phyloP scores from a whole-genome alignment of 2,888 invertebrate species.

The Tetranychus piercei region DNA sequence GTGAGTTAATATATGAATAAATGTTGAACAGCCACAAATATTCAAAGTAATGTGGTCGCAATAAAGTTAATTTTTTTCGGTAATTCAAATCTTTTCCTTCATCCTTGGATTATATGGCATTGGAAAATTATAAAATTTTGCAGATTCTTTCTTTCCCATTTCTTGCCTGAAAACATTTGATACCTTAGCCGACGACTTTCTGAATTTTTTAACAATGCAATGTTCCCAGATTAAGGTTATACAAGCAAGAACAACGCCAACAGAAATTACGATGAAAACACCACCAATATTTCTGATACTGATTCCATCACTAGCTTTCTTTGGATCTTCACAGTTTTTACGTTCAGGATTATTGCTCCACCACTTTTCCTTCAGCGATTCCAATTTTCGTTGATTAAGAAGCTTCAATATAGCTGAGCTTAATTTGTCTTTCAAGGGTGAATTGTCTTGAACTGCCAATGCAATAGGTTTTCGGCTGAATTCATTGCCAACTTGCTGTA shows the following conservation, averaged over 20 bases:
- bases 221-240: constrained; percentile 7
- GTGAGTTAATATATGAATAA: no score
- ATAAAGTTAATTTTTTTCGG: neutral
- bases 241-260: constrained; percentile 46
- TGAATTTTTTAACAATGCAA: neutral
- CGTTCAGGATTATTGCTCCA: constrained; percentile 33
- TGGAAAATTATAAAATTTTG: neutral
- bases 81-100: neutral
- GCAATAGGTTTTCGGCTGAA: constrained; percentile 94
- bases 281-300: constrained; percentile 95
- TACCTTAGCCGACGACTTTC: neutral
- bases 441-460: constrained; percentile 87
- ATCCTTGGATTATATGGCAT: neutral
- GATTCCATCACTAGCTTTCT: constrained; percentile 87
- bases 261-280: constrained; percentile 91
- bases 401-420: constrained; percentile 81
- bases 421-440: constrained; percentile 76
- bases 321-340: constrained; percentile 53
- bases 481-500: constrained; percentile 83
- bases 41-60: no score
- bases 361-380: constrained; percentile 86
- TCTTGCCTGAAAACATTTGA: neutral
- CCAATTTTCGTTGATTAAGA: constrained; percentile 74
- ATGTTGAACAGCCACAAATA: no score
- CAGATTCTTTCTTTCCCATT: neutral